These are phyloP conservation scores for Gallinago stenura DNA, from an alignment of 2,797 vertebrate species.

Conservation along the genomic window DNA sequence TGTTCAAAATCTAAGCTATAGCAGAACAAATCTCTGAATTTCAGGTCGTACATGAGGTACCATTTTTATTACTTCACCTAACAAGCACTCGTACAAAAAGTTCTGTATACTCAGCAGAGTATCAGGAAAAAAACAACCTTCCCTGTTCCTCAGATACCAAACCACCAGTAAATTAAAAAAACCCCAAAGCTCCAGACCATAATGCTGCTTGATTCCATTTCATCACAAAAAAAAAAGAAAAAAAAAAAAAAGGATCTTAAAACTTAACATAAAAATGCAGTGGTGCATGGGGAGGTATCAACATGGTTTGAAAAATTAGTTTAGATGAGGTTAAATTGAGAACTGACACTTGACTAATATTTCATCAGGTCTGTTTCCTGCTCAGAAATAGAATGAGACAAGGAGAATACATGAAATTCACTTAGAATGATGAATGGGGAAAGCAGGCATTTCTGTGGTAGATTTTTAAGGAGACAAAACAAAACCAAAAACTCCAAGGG, in stretches of 20 bases:
- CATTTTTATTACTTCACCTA: background rate
- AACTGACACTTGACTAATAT: conserved; percentile 19
- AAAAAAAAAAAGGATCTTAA: background rate
- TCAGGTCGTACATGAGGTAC: background rate
- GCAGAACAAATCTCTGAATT: background rate
- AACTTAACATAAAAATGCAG: background rate
- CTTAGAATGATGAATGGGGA: background rate
- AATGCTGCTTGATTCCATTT: conserved; percentile 1
- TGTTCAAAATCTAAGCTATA: background rate
- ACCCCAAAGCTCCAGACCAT: background rate
- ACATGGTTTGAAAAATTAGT: conserved; percentile 31
- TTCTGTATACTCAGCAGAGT: background rate
- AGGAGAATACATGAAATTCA: background rate
- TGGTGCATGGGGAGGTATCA: background rate
- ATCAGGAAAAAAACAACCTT: background rate
- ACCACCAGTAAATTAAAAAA: background rate
- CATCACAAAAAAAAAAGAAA: background rate
- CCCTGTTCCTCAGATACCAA: background rate
- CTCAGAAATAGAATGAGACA: conserved; percentile 20
- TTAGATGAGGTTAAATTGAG: conserved; percentile 29
- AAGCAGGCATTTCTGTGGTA: background rate
- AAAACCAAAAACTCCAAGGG: background rate
- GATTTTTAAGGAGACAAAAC: background rate
- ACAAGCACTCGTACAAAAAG: background rate
- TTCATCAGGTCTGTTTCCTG: background rate